Evolutionary conservation across 2,797 vertebrate genomes (phyloP).

Genomic region (Aselliscus stoliczkanus): DNA sequence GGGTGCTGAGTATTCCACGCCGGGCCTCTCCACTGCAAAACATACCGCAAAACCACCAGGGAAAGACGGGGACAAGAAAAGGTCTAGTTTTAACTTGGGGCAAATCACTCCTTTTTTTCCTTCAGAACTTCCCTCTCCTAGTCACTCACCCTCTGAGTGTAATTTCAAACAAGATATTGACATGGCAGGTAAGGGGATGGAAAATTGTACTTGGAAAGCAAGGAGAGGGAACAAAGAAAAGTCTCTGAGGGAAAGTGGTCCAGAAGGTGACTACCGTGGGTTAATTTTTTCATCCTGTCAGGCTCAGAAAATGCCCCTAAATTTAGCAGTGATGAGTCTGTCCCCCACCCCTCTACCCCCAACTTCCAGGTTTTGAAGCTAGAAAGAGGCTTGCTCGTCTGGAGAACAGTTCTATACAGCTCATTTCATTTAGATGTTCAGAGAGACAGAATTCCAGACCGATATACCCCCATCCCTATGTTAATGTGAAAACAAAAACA

Average conservation of each 20-base stretch:
- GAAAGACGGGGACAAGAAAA: not conserved
- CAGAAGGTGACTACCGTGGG: not conserved
- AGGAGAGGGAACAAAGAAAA: not conserved
- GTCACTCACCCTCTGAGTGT: not conserved
- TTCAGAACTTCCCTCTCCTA: conserved; percentile 3
- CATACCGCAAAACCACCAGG: not conserved
- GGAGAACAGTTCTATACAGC: not conserved
- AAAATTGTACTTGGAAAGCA: not conserved
- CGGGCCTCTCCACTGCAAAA: not conserved
- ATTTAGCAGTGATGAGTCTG: not conserved
- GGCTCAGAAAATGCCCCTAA: conserved; percentile 12
- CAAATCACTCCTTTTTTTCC: not conserved
- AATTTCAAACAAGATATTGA: not conserved
- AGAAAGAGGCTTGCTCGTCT: not conserved
- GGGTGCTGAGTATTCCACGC: not conserved
- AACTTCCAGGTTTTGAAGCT: conserved; percentile 31
- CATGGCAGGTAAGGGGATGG: not conserved
- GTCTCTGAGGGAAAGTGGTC: not conserved
- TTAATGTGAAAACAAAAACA: not conserved
- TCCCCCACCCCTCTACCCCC: not conserved
- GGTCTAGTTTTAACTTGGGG: not conserved
- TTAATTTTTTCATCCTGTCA: not conserved
- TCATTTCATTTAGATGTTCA: conserved; percentile 18
- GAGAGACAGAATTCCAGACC: not conserved
- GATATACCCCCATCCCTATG: not conserved